Evolutionary conservation across 2,113 vertebrate species (phyloP).

Genomic region (Dendropsophus ebraccatus): DNA sequence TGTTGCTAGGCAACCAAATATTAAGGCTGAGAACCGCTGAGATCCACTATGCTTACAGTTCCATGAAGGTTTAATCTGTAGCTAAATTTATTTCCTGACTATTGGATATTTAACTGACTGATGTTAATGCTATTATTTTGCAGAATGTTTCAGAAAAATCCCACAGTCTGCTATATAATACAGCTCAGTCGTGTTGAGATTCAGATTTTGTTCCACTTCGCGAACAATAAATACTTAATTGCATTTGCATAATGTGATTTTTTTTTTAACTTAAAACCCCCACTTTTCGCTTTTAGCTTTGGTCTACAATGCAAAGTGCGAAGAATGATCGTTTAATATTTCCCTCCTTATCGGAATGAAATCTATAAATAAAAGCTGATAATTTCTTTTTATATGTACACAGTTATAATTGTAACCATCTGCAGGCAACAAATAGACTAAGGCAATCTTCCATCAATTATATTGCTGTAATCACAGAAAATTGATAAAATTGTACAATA

Average conservation of each 20-base stretch:
- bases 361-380: conserved; percentile 18
- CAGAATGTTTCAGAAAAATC: not conserved
- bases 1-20: conserved; percentile 49
- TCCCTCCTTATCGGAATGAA: not conserved
- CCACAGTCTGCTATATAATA: conserved; percentile 23
- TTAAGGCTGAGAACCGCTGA: conserved; percentile 39
- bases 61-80: conserved; percentile 42
- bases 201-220: not conserved
- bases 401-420: not conserved
- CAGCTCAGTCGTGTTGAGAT: conserved; percentile 11
- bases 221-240: conserved; percentile 40
- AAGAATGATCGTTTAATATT: not conserved
- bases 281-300: conserved; percentile 3
- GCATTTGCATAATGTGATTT: conserved; percentile 20
- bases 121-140: conserved; percentile 40
- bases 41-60: conserved; percentile 12
- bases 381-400: not conserved
- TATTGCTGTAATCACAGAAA: not conserved
- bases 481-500: not conserved
- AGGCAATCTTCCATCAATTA: not conserved
- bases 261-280: not conserved
- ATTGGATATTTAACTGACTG: conserved; percentile 38
- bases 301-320: not conserved
- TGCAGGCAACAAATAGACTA: not conserved
- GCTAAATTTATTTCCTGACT: conserved; percentile 30